Conservation (phyloP, 2,797 vertebrate species). For the Anisognathus igniventris region DNA sequence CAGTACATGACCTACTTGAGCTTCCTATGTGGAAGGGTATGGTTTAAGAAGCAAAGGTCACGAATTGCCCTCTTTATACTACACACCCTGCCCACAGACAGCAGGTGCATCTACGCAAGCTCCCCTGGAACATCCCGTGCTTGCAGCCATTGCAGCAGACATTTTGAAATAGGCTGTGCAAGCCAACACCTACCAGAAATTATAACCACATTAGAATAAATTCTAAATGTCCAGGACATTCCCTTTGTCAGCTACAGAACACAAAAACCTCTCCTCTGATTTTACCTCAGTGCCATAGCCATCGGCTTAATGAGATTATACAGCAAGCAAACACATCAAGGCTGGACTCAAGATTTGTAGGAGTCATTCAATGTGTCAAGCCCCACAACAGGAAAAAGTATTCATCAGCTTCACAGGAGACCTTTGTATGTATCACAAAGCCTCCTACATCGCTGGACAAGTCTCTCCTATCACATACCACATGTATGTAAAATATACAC, state of each 20-base stretch:
- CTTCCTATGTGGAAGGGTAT: constrained; percentile 1
- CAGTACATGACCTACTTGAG: constrained; percentile 35
- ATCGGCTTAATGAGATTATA: not conserved
- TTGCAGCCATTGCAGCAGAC: not conserved
- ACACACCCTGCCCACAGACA: not conserved
- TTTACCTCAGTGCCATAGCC: not conserved
- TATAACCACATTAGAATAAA: not conserved
- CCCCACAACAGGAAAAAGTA: not conserved
- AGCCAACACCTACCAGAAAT: not conserved
- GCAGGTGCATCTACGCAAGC: not conserved
- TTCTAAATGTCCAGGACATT: not conserved
- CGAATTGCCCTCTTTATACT: not conserved
- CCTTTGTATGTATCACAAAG: not conserved
- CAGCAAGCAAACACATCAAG: not conserved
- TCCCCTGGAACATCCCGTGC: not conserved
- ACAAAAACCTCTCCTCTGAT: not conserved
- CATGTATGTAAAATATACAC: not conserved
- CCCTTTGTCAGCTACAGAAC: not conserved
- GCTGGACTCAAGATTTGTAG: not conserved
- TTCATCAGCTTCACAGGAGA: not conserved
- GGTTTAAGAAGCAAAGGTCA: constrained; percentile 18
- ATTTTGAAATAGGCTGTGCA: not conserved
- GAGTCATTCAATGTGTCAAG: not conserved
- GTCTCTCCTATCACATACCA: not conserved
- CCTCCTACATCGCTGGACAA: not conserved